Base-by-base conservation (phyloP, 1,140 invertebrate genomes). In the Plectus sambesii region DNA sequence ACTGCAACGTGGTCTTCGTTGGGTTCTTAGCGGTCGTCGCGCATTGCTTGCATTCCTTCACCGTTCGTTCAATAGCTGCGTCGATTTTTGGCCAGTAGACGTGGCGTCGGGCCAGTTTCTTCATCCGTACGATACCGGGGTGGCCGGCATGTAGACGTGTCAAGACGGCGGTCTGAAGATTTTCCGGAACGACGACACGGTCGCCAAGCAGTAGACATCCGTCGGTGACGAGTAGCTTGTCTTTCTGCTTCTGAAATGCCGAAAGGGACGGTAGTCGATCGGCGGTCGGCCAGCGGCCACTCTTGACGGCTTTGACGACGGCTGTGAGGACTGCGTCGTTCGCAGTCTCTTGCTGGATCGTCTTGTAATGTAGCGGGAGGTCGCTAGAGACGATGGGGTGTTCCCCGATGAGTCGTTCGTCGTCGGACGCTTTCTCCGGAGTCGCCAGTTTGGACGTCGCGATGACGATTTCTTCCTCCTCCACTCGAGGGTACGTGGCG, bases 21-120 rank as follows among this genome's bases (percentile, higher is more conserved):
- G 63, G 60, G 0, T 20, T 19, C 33, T 44, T 55, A 17, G 33
- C 17, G 0, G 27, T 25, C 15, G 30, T 9, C 17, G 53, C 42
- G 55, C 76, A 77, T 15, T 63, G 61, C 15, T 60, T 57, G 54
- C 76, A 78, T 12, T 2, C 30, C 20, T 56, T 70, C 72, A 3
- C 72, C 62, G n/a, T n/a, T n/a, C n/a, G n/a, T 53, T 73, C 68
- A 33, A 74, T 68, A 6, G 73, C 69, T 1, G 45, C 47, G 52
- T 74, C 70, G 1, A 76, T 61, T 5, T 62, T 57, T 24, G 67
- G 67, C 74, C 73, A 77, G 62, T 66, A 76, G 1, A 72, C 54
- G 43, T 70, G 69, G 2, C 47, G 59, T 0, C 73, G 47, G 3
- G 73, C 69, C 3, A 68, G 33, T 5, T 43, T 25, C 49, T 75